These are phyloP conservation scores for Notoglanidium macrostoma DNA, from an alignment of 2,797 vertebrate genomes.

Conservation along the genomic window DNA sequence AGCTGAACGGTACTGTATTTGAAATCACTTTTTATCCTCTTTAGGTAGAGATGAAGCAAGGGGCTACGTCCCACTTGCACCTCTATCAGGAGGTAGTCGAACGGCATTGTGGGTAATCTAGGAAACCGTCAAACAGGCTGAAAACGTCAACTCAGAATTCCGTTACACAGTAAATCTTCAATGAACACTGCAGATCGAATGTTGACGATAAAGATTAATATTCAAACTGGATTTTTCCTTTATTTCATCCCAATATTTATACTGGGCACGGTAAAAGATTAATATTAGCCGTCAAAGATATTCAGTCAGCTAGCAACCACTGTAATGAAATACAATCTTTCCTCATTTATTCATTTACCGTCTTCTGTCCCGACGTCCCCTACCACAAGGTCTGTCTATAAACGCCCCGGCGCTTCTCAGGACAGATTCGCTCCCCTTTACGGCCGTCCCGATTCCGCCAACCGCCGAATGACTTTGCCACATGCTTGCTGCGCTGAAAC, in stretches of 20 bases:
- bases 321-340: background rate
- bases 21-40: background rate
- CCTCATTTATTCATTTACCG: background rate
- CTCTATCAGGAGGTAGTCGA: background rate
- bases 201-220: background rate
- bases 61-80: background rate
- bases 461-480: slow-evolving; percentile 22
- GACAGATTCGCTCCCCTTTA: slow-evolving; percentile 7
- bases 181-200: background rate
- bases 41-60: background rate
- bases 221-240: background rate
- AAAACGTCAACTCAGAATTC: background rate
- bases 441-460: background rate
- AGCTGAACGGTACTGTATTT: no score
- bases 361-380: background rate
- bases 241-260: background rate
- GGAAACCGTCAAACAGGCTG: background rate
- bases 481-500: slow-evolving; percentile 37
- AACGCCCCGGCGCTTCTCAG: slow-evolving; percentile 1
- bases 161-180: background rate
- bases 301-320: background rate
- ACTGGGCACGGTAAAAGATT: background rate
- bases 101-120: background rate
- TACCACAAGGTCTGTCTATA: slow-evolving; percentile 14
- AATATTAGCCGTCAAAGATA: background rate